A percentile compares a stretch with the other conserved stretches of the same genome.
Conservation (phyloP, 2,113 vertebrate species). For the Aptenodytes forsteri region DNA sequence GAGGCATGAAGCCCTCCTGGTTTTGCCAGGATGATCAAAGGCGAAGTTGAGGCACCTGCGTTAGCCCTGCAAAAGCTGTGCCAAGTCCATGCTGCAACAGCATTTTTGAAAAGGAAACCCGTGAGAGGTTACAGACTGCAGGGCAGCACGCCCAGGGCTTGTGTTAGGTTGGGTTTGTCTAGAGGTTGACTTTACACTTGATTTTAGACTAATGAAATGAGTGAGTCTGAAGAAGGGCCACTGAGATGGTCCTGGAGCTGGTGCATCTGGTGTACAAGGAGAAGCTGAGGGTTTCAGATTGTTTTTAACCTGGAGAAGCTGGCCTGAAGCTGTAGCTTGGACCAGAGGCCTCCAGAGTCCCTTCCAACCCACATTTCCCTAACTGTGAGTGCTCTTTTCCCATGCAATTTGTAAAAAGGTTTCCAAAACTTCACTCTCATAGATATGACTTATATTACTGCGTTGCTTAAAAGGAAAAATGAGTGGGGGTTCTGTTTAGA, state of each 20-base stretch:
- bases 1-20: neutral
- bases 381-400: neutral
- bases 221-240: neutral
- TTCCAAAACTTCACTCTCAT: neutral
- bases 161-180: neutral
- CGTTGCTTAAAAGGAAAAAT: neutral
- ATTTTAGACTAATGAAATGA: neutral
- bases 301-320: neutral
- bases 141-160: neutral
- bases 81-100: neutral
- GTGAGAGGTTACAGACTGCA: neutral
- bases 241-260: neutral
- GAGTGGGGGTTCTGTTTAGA: neutral
- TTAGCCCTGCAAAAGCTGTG: neutral
- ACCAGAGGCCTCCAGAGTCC: neutral
- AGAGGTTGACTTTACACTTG: neutral
- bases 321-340: neutral
- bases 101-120: neutral
- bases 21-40: neutral
- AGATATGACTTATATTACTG: neutral
- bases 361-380: neutral
- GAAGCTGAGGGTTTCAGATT: neutral
- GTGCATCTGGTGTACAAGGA: neutral
- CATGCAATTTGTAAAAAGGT: neutral
- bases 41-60: neutral